A percentile compares a stretch with the other conserved stretches of the same genome.
These are phyloP conservation scores for Poecilobothrus nobilitatus DNA, from an alignment of 2,888 invertebrate genomes.

Conservation along the genomic window DNA sequence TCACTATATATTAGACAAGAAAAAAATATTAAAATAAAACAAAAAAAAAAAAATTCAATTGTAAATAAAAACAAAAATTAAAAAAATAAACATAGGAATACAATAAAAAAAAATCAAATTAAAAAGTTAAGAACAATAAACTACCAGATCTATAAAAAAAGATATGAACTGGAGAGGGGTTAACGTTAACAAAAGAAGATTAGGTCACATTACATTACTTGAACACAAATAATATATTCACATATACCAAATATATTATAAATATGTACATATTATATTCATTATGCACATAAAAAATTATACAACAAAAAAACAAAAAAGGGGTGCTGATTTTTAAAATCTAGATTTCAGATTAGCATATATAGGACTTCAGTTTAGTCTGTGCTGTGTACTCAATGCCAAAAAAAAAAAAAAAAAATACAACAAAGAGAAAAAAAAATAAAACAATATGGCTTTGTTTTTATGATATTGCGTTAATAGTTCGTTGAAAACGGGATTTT, in stretches of 20 bases:
- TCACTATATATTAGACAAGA: no score
- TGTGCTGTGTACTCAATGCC: neutral
- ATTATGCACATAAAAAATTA: no score
- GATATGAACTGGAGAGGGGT: neutral
- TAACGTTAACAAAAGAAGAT: neutral
- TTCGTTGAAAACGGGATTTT: neutral
- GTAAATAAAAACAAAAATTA: neutral
- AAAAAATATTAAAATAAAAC: no score
- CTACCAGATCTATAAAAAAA: neutral
- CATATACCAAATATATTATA: neutral
- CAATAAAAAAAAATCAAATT: neutral
- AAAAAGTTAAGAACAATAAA: neutral
- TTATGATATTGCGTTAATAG: neutral
- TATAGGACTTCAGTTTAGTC: neutral
- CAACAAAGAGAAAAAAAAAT: no score
- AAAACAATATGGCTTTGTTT: neutral
- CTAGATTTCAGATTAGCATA: constrained; percentile 4
- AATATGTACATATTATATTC: no score
- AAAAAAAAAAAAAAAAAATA: no score
- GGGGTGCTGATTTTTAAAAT: constrained; percentile 1
- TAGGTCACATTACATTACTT: neutral
- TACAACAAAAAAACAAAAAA: neutral
- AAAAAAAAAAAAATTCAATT: neutral
- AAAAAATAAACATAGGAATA: neutral
- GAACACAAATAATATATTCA: neutral